phyloP scores from a whole-genome alignment of 2,888 invertebrate genomes.

The Boloria selene region DNA sequence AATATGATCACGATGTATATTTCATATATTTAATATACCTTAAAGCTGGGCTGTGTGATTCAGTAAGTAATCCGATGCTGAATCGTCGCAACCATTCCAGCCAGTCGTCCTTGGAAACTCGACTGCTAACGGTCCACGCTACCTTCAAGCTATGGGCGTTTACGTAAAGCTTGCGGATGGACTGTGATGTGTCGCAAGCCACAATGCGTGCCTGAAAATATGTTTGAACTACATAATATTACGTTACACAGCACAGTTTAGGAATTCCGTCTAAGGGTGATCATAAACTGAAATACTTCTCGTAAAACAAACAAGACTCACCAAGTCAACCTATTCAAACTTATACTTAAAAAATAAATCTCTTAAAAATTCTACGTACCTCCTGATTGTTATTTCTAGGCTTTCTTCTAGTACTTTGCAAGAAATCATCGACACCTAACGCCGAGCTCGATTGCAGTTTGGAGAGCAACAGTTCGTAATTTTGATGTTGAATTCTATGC shows the following conservation, averaged over 20 bases:
- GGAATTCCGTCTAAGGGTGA: too few relatives aligned
- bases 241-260: too few relatives aligned
- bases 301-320: slow-evolving; percentile 28
- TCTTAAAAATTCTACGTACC: slow-evolving; percentile 43
- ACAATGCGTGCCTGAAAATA: slow-evolving; percentile 64
- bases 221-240: too few relatives aligned
- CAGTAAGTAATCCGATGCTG: slow-evolving; percentile 95
- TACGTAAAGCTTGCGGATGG: slow-evolving; percentile 91
- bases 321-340: background rate
- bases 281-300: too few relatives aligned
- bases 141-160: slow-evolving; percentile 92
- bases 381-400: slow-evolving; percentile 88
- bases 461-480: slow-evolving; percentile 90
- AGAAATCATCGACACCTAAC: slow-evolving; percentile 86
- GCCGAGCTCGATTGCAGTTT: slow-evolving; percentile 80
- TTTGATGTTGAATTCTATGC: slow-evolving; percentile 89
- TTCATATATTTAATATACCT: slow-evolving; percentile 60
- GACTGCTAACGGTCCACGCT: slow-evolving; percentile 95
- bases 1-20: background rate
- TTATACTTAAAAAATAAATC: background rate
- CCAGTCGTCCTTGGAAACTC: slow-evolving; percentile 99
- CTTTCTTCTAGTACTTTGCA: slow-evolving; percentile 83
- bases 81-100: slow-evolving; percentile 96
- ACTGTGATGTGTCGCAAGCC: slow-evolving; percentile 84
- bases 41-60: slow-evolving; percentile 97